These are phyloP conservation scores for Lingula anatina DNA, from an alignment of 2,888 invertebrate genomes.

Conservation along the genomic window DNA sequence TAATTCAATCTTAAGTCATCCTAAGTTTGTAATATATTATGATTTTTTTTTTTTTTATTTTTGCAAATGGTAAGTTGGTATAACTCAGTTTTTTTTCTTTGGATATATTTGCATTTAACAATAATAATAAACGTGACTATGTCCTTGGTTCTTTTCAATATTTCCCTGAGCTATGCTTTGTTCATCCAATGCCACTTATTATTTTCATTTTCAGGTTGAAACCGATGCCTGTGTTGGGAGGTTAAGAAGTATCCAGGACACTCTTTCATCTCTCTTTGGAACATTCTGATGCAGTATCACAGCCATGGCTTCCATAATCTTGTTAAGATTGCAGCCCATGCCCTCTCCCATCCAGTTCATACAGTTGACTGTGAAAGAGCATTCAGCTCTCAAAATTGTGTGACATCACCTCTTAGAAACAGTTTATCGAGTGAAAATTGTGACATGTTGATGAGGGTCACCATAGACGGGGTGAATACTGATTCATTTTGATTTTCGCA, in stretches of 20 bases:
- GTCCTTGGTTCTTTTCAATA: too few relatives aligned
- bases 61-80: too few relatives aligned
- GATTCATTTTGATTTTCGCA: conserved; percentile 9
- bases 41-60: too few relatives aligned
- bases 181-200: too few relatives aligned
- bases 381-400: conserved; percentile 10
- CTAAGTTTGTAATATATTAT: too few relatives aligned
- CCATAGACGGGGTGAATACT: conserved; percentile 7
- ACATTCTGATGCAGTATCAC: conserved; percentile 7
- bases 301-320: conserved; percentile 9
- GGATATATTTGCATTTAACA: too few relatives aligned
- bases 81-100: too few relatives aligned
- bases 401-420: conserved; percentile 9
- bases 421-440: conserved; percentile 7
- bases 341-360: conserved; percentile 10
- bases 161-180: too few relatives aligned
- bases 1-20: too few relatives aligned
- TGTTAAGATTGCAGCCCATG: conserved; percentile 6
- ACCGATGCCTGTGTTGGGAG: too few relatives aligned
- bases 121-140: too few relatives aligned
- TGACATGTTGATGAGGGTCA: conserved; percentile 10
- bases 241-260: conserved; percentile 5
- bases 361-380: conserved; percentile 14
- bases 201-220: too few relatives aligned
- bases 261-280: conserved; percentile 6